Conservation (phyloP, 2,888 invertebrate genomes). For the Sphaerophoria rueppellii region DNA sequence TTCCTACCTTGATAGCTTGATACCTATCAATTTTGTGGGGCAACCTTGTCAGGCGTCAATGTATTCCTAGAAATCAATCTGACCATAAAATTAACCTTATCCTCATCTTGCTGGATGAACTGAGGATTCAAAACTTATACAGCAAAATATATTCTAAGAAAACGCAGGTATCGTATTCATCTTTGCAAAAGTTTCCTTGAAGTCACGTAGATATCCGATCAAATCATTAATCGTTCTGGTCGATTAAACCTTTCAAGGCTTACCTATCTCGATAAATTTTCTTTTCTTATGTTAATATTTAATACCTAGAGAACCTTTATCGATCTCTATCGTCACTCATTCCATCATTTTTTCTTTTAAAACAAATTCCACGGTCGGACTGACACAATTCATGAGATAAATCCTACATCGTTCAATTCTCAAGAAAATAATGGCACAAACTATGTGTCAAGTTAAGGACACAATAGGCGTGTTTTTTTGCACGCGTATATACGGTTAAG, state of each 20-base stretch:
- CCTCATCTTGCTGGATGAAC: constrained; percentile 1
- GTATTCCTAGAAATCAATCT: constrained; percentile 14
- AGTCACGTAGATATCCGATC: neutral
- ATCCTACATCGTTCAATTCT: no score
- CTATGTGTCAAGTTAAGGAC: no score
- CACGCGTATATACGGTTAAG: no score
- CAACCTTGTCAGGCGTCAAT: neutral
- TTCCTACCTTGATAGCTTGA: neutral
- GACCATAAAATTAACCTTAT: constrained; percentile 41
- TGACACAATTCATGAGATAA: neutral
- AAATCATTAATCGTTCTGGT: constrained; percentile 40
- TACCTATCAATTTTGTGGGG: neutral
- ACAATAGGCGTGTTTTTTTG: no score
- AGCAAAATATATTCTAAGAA: neutral
- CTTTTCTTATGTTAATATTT: constrained; percentile 11
- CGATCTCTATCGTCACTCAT: neutral
- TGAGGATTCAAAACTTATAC: neutral
- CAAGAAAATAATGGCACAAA: no score
- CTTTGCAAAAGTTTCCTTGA: neutral
- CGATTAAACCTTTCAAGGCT: constrained; percentile 23
- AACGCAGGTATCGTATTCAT: neutral
- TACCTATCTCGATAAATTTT: neutral
- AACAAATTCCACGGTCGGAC: neutral
- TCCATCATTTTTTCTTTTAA: neutral
- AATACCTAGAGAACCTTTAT: neutral